Base-by-base conservation (phyloP, 2,888 invertebrate species). In the Drosophila histrio region DNA sequence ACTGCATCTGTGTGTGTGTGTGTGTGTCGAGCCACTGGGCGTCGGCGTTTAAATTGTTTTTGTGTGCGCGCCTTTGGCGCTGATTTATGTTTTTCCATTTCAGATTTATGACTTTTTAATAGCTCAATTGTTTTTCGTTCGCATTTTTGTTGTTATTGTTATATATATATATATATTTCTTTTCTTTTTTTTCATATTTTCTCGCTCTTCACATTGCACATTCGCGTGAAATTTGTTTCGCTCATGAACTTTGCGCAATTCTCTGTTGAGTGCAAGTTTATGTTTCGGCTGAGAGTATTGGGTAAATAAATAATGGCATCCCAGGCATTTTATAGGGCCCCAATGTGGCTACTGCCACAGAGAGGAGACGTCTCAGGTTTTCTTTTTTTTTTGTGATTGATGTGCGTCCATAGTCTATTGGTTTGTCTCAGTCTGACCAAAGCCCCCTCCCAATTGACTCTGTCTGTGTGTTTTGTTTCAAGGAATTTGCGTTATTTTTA, bases 61-160 rank as follows among this genome's bases (percentile, higher is more conserved):
- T 77, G 68, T 69, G 68, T 77, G 70, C 77, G 69, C 64, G 77
- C 81, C 79, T 81, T 79, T 79, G 75, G 71, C 72, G 71, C 72
- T 85, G 82, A 83, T 83, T 83, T 83, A 83, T 83, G 79, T 71
- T 79, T 85, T 85, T 79, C 82, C 86, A 79, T 79, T 82, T 85
- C 81, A 82, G 86, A 83, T 83, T 83, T 83, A 83, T 83, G 82
- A 79, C 86, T 83, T 83, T 83, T 83, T 83, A 83, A 83, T 83
- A 85, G 82, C 82, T 82, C 86, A 79, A 83, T 83, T 79, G 80
- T 79, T 79, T 76, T 72, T 65, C 63, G 76, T 67, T 74, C 65
- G 72, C 64, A 65, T 63, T 73, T 68, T 61, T 67, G 61, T 60
- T 72, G 61, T 60, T 69, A 67, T 24, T 61, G 39, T 49, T 49